Base-by-base conservation (phyloP, 2,113 vertebrate genomes). In the Motacilla alba region DNA sequence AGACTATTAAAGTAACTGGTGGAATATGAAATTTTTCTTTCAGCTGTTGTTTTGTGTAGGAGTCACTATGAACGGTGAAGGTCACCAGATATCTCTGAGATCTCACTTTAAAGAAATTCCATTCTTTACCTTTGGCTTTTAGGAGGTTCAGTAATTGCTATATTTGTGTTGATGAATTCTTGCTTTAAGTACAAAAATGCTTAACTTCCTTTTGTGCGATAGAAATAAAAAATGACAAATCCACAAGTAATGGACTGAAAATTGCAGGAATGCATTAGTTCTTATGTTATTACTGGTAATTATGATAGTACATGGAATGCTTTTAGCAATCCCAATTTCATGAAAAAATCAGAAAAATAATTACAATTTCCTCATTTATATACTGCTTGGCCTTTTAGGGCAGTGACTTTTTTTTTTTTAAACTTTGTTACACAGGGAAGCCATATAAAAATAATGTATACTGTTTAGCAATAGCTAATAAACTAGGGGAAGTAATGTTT, bases 191-290 rank as follows among this genome's bases (percentile, higher is more conserved):
- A 64, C 73, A 77, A 91, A 70, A 95, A 44, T 21, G 68, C 41
- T 82, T 56, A 64, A 70, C 70, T 93, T 90, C 44, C 80, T 86
- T 86, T 90, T 89, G 50, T 86, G 35, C 72, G 12, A 82, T 26
- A 87, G 50, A 93, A 87, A 73, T 85, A 87, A 70, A 47, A 93
- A 83, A 82, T 95, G 76, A 62, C 69, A 87, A 87, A 87, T 75
- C 62, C 77, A 50, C 41, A 87, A 89, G 80, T 94, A 96, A 96
- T 94, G 78, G 87, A 72, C 66, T 93, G 82, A 90, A 96, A 97
- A 96, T 96, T 95, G 50, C 91, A 90, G 85, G 31, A 94, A 74
- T 76, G 56, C 96, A 96, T 96, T 97, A 94, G 91, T 89, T 90
- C 85, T 50, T 83, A 21, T 93, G 49, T 70, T 97, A 72, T 95